Conservation (phyloP, 2,113 vertebrate genomes). For the Onychostruthus taczanowskii region DNA sequence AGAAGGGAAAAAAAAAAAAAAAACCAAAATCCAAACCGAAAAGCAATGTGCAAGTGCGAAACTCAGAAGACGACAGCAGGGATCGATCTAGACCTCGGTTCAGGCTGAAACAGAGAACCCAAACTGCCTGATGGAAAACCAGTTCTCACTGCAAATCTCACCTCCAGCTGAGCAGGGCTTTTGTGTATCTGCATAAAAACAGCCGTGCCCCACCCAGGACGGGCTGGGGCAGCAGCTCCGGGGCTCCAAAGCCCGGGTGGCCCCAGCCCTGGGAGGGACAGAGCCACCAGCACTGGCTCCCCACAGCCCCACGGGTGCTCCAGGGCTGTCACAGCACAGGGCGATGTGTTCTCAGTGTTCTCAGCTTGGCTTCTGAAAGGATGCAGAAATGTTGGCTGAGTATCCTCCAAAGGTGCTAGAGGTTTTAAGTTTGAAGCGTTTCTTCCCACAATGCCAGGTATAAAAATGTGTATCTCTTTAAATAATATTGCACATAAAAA, state of each 20-base stretch:
- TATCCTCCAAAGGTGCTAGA: slow-evolving; percentile 56
- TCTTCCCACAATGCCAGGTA: slow-evolving; percentile 27
- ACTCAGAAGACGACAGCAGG: neutral
- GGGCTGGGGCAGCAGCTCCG: neutral
- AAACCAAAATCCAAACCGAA: neutral
- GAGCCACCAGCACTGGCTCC: neutral
- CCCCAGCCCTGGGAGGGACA: neutral
- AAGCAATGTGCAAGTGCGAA: slow-evolving; percentile 39
- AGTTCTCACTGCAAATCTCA: slow-evolving; percentile 3
- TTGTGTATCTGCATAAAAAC: neutral
- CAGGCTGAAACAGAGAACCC: slow-evolving; percentile 2
- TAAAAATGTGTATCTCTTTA: slow-evolving; percentile 44
- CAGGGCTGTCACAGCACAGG: neutral
- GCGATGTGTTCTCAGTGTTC: neutral
- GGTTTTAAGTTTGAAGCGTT: slow-evolving; percentile 28
- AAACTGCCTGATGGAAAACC: neutral
- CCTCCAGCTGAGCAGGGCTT: neutral
- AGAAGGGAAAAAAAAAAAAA: neutral
- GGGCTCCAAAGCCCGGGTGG: neutral
- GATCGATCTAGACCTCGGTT: neutral
- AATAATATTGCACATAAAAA: slow-evolving; percentile 71
- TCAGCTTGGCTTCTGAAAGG: neutral
- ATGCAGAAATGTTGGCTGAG: neutral
- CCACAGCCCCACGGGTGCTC: neutral
- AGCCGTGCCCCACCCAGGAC: neutral